phyloP scores from a whole-genome alignment of 2,888 invertebrate species.

The Schizotus pectinicornis region DNA sequence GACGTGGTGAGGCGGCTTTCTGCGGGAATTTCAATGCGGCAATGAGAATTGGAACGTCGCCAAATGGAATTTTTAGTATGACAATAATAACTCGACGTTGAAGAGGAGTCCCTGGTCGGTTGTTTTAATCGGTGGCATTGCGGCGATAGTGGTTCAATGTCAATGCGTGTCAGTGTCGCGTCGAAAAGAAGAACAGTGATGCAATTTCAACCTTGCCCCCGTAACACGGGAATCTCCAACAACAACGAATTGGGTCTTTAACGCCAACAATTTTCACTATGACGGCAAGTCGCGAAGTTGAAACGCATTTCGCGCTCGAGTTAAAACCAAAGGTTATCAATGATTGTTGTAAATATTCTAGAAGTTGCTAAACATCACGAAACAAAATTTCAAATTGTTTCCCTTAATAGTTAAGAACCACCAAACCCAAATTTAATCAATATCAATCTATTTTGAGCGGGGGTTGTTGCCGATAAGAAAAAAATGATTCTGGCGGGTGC shows the following conservation, averaged over 20 bases:
- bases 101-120: too few species aligned
- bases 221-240: constrained; percentile 3
- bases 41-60: neutral
- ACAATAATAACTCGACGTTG: neutral
- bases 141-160: neutral
- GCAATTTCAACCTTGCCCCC: constrained; percentile 10
- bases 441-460: too few species aligned
- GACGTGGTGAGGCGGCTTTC: neutral
- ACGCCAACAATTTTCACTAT: too few species aligned
- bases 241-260: neutral
- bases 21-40: constrained; percentile 11
- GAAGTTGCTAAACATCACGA: neutral
- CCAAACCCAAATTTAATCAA: too few species aligned
- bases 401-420: neutral
- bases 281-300: too few species aligned
- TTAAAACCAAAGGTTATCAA: neutral
- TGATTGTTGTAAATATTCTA: neutral
- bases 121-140: too few species aligned
- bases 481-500: too few species aligned
- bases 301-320: too few species aligned
- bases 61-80: constrained; percentile 3
- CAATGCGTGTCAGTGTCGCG: neutral
- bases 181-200: constrained; percentile 2
- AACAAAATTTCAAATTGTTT: constrained; percentile 4
- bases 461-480: too few species aligned